Percentiles rank a stretch among this genome's conserved stretches.
Conservation (phyloP, 2,797 vertebrate species). For the Semotilus atromaculatus region DNA sequence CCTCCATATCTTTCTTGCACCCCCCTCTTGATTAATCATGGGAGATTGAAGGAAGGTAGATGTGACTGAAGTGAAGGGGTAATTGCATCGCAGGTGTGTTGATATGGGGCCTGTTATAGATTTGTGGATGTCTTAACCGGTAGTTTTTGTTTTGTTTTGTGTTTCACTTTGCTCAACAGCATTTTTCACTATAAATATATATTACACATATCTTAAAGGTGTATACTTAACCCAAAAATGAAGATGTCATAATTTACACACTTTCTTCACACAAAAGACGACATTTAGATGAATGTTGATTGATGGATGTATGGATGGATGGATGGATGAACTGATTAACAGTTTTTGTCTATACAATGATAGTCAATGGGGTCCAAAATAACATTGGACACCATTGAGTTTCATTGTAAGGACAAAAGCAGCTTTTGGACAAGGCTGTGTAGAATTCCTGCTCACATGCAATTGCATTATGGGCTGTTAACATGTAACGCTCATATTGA, state of each 20-base stretch:
- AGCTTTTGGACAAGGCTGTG: not conserved
- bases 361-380: not conserved
- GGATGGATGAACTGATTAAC: not conserved
- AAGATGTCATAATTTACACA: not conserved
- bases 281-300: not conserved
- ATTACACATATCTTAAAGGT: not conserved
- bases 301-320: too few relatives aligned
- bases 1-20: not conserved
- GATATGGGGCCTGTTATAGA: slow-evolving; percentile 3
- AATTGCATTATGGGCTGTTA: not conserved
- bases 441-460: not conserved
- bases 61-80: slow-evolving; percentile 20
- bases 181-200: not conserved
- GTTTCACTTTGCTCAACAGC: not conserved
- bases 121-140: not conserved
- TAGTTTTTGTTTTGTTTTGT: not conserved
- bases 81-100: slow-evolving; percentile 48
- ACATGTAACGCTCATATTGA: not conserved
- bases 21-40: slow-evolving; percentile 47
- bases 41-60: slow-evolving; percentile 37
- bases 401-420: not conserved
- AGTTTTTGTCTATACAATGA: not conserved
- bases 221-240: not conserved
- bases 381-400: too few relatives aligned
- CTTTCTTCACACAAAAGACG: too few relatives aligned